These are phyloP conservation scores for Aramus guarauna DNA, from an alignment of 2,113 vertebrate species.

Conservation along the genomic window DNA sequence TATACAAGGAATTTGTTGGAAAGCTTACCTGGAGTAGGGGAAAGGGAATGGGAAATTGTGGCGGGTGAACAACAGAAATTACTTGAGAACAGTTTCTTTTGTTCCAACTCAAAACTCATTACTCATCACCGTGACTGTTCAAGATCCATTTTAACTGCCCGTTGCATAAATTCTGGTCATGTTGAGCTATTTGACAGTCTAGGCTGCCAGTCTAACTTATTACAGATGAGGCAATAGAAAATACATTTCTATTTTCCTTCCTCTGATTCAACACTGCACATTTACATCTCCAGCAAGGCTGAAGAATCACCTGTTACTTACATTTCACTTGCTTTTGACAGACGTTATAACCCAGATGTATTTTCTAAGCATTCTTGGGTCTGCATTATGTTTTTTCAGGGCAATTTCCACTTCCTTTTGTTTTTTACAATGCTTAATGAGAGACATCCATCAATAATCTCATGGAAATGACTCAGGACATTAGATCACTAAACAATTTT, in stretches of 20 bases:
- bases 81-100: constrained; percentile 42
- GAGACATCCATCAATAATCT: neutral
- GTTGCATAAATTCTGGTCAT: constrained; percentile 24
- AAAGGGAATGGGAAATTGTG: neutral
- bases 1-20: neutral
- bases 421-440: neutral
- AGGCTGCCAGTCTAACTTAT: constrained; percentile 1
- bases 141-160: constrained; percentile 8
- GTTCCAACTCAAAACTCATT: constrained; percentile 17
- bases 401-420: neutral
- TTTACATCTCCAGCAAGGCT: neutral
- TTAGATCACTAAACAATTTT: neutral
- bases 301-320: neutral
- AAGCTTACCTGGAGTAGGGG: neutral
- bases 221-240: constrained; percentile 11
- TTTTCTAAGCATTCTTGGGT: neutral
- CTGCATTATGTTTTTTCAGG: neutral
- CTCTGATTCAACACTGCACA: neutral
- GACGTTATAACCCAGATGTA: neutral
- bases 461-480: neutral
- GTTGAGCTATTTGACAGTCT: constrained; percentile 12
- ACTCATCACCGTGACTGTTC: neutral
- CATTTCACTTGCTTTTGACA: neutral
- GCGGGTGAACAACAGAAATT: neutral
- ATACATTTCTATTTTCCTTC: neutral